Evolutionary conservation across 2,888 invertebrate species (phyloP), one percentile per base, ranked within the genome.

Genomic region (Fissipunctia ypsillon): DNA sequence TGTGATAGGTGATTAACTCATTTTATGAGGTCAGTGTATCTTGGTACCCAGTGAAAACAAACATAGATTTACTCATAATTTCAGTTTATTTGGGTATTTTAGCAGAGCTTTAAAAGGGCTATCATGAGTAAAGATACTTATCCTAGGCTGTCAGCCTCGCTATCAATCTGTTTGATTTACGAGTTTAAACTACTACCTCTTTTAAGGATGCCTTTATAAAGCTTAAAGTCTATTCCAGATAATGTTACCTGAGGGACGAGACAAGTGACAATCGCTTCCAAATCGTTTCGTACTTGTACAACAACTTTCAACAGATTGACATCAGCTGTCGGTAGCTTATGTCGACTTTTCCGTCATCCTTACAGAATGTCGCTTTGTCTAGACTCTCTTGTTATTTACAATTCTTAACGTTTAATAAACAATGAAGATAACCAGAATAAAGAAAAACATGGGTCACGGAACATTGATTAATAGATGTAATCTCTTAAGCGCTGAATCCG

Each of bases 401-500:
- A 64, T 28, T n/a, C 28, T 7, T 25, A 54, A 25, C 48, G 31
- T 54, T 48, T 9, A 60, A 25, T 54, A 61, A 68, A 80, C 56
- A 80, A 65, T 45, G 50, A 41, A 57, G 5, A 25, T 43, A 57
- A n/a, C 14, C 16, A 28, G 52, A 25, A 64, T 71, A 57, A 74
- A 69, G 31, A 54, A 72, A 73, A 71, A 61, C 43, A 63, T 45
- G 19, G 50, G 73, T 81, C 74, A 83, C 73, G 81, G 31, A 67
- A 22, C 59, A 74, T 75, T 65, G 68, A 75, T 76, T 70, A 76
- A 81, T 79, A 64, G 72, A 79, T 73, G 25, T 81, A 73, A 80
- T 80, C 70, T 74, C 25, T 19, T 69, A 43, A 48, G 52, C n/a
- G 50, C 14, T 72, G 73, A 72, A 66, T 75, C n/a, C n/a, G n/a